Conservation (phyloP, 2,888 invertebrate species). For the Lithophane ornitopus region DNA sequence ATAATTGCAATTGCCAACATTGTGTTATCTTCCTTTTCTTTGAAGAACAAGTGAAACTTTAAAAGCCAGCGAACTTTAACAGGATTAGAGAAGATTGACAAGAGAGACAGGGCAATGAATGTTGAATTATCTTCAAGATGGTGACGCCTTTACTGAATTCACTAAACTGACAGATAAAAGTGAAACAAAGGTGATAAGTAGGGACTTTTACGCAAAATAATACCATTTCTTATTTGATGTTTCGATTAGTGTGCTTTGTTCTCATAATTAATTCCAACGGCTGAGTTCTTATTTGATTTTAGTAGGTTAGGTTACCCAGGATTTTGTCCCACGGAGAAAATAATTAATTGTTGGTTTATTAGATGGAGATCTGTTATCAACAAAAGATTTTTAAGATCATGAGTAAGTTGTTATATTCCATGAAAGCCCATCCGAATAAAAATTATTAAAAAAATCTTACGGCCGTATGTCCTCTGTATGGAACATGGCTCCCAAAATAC, state of each 20-base stretch:
- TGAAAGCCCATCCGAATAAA: not conserved
- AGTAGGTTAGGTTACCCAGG: not conserved
- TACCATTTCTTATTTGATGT: not conserved
- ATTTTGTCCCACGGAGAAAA: not conserved
- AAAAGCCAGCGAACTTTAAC: constrained; percentile 25
- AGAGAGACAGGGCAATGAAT: constrained; percentile 28
- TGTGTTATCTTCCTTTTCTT: constrained; percentile 30
- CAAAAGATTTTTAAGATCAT: too few relatives aligned
- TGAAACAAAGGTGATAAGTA: not conserved
- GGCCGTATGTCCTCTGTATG: not conserved
- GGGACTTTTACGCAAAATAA: not conserved
- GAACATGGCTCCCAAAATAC: not conserved
- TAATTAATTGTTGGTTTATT: constrained; percentile 19
- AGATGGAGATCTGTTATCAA: constrained; percentile 1
- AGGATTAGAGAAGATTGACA: constrained; percentile 33
- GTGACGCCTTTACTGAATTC: constrained; percentile 10
- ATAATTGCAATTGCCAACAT: constrained; percentile 38
- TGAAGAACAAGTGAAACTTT: constrained; percentile 13
- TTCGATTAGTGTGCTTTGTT: not conserved
- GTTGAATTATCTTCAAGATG: constrained; percentile 24
- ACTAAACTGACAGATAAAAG: constrained; percentile 12
- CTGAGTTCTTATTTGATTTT: not conserved
- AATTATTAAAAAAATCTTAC: too few relatives aligned
- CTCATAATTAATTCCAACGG: not conserved
- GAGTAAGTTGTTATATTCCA: not conserved